Percentiles rank a stretch among this genome's conserved stretches.
These are phyloP conservation scores for Pseudopodoces humilis DNA, from an alignment of 2,113 vertebrate genomes.

Conservation along the genomic window DNA sequence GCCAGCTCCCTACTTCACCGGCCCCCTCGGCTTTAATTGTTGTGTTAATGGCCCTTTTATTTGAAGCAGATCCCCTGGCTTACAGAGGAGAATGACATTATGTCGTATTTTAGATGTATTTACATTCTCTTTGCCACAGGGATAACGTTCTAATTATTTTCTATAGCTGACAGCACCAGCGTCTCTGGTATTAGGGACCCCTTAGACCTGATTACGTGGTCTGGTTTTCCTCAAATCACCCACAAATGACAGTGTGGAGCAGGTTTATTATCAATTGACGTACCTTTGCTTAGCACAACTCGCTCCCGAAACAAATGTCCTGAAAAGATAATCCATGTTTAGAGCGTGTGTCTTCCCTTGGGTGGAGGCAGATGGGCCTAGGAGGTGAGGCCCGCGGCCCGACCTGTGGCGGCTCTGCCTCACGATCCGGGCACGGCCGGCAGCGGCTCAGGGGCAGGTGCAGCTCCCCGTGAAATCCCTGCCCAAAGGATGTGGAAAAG, in stretches of 20 bases:
- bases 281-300: slow-evolving; percentile 69
- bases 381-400: slow-evolving; percentile 17
- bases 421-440: background rate
- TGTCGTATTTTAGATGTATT: slow-evolving; percentile 81
- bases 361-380: slow-evolving; percentile 35
- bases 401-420: background rate
- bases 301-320: slow-evolving; percentile 63
- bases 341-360: slow-evolving; percentile 18
- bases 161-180: slow-evolving; percentile 76
- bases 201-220: slow-evolving; percentile 75
- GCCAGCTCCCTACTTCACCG: slow-evolving; percentile 69
- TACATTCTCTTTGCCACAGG: slow-evolving; percentile 80
- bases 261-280: slow-evolving; percentile 71
- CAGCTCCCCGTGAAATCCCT: accelerated
- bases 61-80: slow-evolving; percentile 79
- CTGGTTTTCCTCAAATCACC: slow-evolving; percentile 76
- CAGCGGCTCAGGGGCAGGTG: accelerated
- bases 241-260: slow-evolving; percentile 70
- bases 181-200: slow-evolving; percentile 76
- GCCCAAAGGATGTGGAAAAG: background rate
- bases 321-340: slow-evolving; percentile 55
- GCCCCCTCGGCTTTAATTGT: slow-evolving; percentile 78
- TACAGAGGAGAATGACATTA: slow-evolving; percentile 79
- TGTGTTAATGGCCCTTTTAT: slow-evolving; percentile 80
- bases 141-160: slow-evolving; percentile 81